Evolutionary conservation across 2,797 vertebrate genomes (phyloP).

Genomic region (Mareca penelope): DNA sequence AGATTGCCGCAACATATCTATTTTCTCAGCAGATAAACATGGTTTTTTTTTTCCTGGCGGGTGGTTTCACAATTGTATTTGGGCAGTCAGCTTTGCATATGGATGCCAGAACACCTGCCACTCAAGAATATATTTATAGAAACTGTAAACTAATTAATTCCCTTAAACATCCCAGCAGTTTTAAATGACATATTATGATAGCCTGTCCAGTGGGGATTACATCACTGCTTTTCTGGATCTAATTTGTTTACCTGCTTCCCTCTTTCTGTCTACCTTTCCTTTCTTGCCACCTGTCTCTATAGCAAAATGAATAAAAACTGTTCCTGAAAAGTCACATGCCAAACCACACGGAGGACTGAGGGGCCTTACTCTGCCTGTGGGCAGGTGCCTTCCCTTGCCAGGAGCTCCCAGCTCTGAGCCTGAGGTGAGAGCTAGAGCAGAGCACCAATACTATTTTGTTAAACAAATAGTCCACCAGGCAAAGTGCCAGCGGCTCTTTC

Average conservation of each 20-base stretch:
- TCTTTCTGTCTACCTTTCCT: background rate
- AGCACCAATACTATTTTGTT: background rate
- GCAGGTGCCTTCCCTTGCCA: background rate
- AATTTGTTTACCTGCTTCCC: background rate
- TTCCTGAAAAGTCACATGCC: background rate
- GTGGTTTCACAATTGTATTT: constrained; percentile 48
- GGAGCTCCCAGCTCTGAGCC: background rate
- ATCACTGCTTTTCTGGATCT: background rate
- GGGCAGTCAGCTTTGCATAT: constrained; percentile 42
- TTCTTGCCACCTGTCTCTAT: background rate
- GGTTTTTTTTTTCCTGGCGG: constrained; percentile 5
- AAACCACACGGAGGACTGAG: background rate
- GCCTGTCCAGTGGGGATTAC: background rate
- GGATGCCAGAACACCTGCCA: constrained; percentile 50
- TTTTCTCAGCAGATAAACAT: constrained; percentile 64
- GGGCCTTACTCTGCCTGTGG: rapidly evolving
- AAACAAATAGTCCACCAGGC: background rate
- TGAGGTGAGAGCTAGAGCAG: background rate
- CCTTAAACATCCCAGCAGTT: constrained; percentile 30
- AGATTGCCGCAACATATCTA: constrained; percentile 2
- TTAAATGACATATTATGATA: constrained; percentile 44
- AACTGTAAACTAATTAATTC: constrained; percentile 66
- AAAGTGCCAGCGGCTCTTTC: rapidly evolving
- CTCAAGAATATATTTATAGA: constrained; percentile 60
- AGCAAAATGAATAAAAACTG: background rate